These are phyloP conservation scores for Aptenodytes patagonicus DNA, from an alignment of 2,113 vertebrate species.

Conservation along the genomic window DNA sequence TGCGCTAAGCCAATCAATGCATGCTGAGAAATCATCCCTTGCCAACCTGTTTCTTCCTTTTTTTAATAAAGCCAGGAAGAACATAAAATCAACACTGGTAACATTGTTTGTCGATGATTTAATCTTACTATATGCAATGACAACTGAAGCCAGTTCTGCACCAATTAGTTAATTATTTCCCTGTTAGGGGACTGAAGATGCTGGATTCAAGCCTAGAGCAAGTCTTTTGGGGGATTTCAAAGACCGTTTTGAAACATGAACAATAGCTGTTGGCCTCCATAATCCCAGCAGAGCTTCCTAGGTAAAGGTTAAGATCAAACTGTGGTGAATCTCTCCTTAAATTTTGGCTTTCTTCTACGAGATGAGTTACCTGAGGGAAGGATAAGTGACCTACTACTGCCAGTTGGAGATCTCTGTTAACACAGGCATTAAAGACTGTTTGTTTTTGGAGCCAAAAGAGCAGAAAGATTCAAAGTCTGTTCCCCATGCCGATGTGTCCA, in stretches of 20 bases:
- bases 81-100: background rate
- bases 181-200: background rate
- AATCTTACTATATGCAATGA: background rate
- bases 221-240: background rate
- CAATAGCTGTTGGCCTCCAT: background rate
- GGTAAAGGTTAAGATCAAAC: background rate
- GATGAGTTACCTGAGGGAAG: background rate
- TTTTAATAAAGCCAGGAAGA: background rate
- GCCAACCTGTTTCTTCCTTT: background rate
- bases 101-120: background rate
- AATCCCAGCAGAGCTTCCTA: background rate
- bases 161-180: background rate
- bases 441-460: background rate
- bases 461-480: background rate
- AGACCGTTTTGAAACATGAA: background rate
- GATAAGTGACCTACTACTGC: background rate
- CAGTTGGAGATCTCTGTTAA: background rate
- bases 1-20: background rate
- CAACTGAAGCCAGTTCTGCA: background rate
- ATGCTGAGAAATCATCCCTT: background rate
- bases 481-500: rapidly evolving
- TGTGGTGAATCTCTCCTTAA: background rate
- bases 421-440: background rate
- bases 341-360: background rate
- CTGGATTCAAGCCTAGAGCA: background rate